Conservation (phyloP, 2,797 vertebrate species). For the Sebastes cheni region DNA sequence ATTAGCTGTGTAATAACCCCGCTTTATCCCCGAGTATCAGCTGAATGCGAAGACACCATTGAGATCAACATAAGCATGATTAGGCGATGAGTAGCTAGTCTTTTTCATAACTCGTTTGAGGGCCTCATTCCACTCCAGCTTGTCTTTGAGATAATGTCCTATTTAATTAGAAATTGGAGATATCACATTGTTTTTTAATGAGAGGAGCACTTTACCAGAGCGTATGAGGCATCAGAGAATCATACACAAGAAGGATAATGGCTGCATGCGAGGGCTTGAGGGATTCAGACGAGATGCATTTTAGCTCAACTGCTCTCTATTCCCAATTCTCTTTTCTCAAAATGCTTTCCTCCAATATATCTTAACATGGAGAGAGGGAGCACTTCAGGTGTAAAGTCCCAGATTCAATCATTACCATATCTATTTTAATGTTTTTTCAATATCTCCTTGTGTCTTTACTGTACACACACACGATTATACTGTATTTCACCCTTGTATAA, state of each 20-base stretch:
- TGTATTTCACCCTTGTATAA: slow-evolving; percentile 31
- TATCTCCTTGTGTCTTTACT: slow-evolving; percentile 36
- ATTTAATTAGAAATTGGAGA: slow-evolving; percentile 92
- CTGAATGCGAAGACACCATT: slow-evolving; percentile 83
- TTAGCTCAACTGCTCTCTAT: slow-evolving; percentile 72
- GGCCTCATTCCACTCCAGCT: slow-evolving; percentile 82
- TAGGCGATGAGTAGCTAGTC: slow-evolving; percentile 81
- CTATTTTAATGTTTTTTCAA: slow-evolving; percentile 42
- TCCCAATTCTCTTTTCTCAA: slow-evolving; percentile 58
- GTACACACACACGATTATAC: background rate
- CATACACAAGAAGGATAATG: slow-evolving; percentile 76
- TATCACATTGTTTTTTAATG: slow-evolving; percentile 86
- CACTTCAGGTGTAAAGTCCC: slow-evolving; percentile 52
- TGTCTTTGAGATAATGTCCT: slow-evolving; percentile 90
- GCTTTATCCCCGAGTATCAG: slow-evolving; percentile 82
- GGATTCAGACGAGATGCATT: slow-evolving; percentile 70
- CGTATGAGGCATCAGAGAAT: slow-evolving; percentile 76
- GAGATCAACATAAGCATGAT: slow-evolving; percentile 85
- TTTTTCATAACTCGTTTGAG: slow-evolving; percentile 89
- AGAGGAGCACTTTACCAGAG: slow-evolving; percentile 79
- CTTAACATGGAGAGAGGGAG: slow-evolving; percentile 62
- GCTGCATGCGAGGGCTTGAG: slow-evolving; percentile 60
- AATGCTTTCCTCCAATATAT: slow-evolving; percentile 63
- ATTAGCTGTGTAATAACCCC: slow-evolving; percentile 84
- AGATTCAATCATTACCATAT: slow-evolving; percentile 39